Percentiles rank a stretch among this genome's conserved stretches.
These are phyloP conservation scores for Etheostoma spectabile DNA, from an alignment of 2,113 vertebrate species.

Conservation along the genomic window DNA sequence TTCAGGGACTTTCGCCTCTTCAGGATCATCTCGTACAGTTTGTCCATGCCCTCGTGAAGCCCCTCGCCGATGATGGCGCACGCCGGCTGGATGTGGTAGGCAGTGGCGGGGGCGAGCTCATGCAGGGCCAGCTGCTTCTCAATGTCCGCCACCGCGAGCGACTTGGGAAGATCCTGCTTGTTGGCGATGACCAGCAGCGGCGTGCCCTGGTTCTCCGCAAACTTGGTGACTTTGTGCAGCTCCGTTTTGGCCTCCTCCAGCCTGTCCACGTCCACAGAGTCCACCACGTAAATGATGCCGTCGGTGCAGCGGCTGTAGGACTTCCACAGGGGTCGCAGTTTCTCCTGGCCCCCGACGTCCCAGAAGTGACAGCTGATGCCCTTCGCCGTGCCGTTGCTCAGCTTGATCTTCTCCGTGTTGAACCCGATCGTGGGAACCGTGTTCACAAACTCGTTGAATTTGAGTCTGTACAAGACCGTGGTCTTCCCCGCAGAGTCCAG, in stretches of 20 bases:
- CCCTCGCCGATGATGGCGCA: constrained; percentile 98
- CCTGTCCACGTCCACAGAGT: constrained; percentile 95
- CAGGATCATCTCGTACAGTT: constrained; percentile 97
- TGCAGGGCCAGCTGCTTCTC: constrained; percentile 96
- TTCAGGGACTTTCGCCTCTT: constrained; percentile 94
- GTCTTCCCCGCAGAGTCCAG: constrained; percentile 98
- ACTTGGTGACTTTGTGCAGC: constrained; percentile 97
- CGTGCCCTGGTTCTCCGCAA: constrained; percentile 96
- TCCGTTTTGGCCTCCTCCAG: constrained; percentile 96
- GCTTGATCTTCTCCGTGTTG: constrained; percentile 95
- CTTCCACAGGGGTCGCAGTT: constrained; percentile 97
- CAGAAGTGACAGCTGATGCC: constrained; percentile 99
- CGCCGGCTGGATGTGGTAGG: constrained; percentile 95
- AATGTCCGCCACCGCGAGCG: constrained; percentile 93
- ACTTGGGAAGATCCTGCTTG: constrained; percentile 97
- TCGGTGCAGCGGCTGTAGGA: constrained; percentile 98
- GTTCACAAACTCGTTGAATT: constrained; percentile 98
- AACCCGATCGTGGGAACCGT: constrained; percentile 98
- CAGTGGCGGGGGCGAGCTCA: constrained; percentile 92
- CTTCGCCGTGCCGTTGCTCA: constrained; percentile 94
- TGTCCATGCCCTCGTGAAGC: constrained; percentile 98
- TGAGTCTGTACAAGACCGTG: constrained; percentile 94
- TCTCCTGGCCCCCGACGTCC: constrained; percentile 98
- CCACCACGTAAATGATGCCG: constrained; percentile 98
- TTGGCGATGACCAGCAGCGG: constrained; percentile 97